These are phyloP conservation scores for Cryptotis parvus DNA, from an alignment of 2,113 vertebrate species.

Conservation along the genomic window DNA sequence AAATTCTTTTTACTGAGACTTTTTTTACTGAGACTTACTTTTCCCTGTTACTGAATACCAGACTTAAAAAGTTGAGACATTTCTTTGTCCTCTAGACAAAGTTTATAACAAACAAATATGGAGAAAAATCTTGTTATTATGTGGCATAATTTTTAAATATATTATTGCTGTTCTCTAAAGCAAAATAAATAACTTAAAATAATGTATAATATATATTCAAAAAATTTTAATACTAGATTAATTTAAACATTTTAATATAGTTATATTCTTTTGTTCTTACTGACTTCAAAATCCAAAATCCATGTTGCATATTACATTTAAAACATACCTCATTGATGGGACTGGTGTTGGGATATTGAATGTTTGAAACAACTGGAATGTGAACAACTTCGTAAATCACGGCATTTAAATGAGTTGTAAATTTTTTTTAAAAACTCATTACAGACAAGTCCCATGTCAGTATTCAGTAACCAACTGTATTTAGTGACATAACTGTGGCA, in stretches of 20 bases:
- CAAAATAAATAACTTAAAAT: neutral
- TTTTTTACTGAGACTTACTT: constrained; percentile 27
- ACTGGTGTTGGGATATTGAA: too few relatives aligned
- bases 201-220: neutral
- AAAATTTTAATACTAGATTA: neutral
- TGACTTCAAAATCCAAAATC: neutral
- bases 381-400: too few relatives aligned
- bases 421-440: too few relatives aligned
- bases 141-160: neutral
- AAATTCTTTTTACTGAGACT: neutral
- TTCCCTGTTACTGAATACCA: neutral
- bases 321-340: neutral
- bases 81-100: neutral
- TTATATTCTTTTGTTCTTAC: neutral
- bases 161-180: neutral
- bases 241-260: constrained; percentile 4
- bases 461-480: neutral
- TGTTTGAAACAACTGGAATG: too few relatives aligned
- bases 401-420: too few relatives aligned
- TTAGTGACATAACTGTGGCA: neutral
- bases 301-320: neutral
- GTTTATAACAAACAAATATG: neutral
- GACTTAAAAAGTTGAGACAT: neutral
- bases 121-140: neutral
- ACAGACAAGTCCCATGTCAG: neutral